Conservation (phyloP, 1,140 invertebrate genomes). For the Drosophila ficusphila region DNA sequence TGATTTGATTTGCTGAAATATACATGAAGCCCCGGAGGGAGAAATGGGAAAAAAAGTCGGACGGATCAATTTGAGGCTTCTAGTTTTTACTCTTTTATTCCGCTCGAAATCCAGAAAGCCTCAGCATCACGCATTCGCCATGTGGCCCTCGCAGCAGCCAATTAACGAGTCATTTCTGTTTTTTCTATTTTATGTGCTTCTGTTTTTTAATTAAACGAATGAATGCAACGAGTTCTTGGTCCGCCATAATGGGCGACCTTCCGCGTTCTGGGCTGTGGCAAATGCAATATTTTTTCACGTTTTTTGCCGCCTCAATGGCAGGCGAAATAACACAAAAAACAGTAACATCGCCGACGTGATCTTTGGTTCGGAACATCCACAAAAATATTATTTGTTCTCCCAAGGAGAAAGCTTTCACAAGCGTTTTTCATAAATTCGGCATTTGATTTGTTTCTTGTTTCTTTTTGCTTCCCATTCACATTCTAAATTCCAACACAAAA, state of each 20-base stretch:
- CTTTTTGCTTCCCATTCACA: not conserved
- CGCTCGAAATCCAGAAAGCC: slow-evolving; percentile 7
- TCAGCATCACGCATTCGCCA: slow-evolving; percentile 35
- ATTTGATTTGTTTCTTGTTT: not conserved
- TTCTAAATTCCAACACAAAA: slow-evolving; percentile 5
- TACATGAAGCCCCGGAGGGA: slow-evolving; percentile 28
- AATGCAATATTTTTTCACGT: slow-evolving; percentile 23
- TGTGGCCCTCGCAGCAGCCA: slow-evolving; percentile 42
- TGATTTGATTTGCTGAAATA: slow-evolving; percentile 48
- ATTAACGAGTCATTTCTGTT: slow-evolving; percentile 54
- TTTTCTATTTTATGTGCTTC: slow-evolving; percentile 14
- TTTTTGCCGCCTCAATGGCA: slow-evolving; percentile 24
- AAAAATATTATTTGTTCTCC: not conserved
- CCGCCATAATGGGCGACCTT: slow-evolving; percentile 30
- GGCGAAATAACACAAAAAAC: slow-evolving; percentile 4
- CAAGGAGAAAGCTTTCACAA: not conserved
- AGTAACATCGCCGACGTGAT: slow-evolving; percentile 26
- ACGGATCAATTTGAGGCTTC: slow-evolving; percentile 34
- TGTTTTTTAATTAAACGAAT: slow-evolving; percentile 67
- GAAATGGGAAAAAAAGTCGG: not conserved
- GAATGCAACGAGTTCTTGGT: slow-evolving; percentile 38
- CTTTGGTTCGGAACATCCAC: not conserved
- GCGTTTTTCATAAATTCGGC: not conserved
- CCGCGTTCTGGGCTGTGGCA: slow-evolving; percentile 8
- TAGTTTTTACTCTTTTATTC: slow-evolving; percentile 14